Percentiles rank a stretch among this genome's conserved stretches.
Conservation (phyloP, 53 echinoderm and acorn worm species). For the Stichopus horrens region DNA sequence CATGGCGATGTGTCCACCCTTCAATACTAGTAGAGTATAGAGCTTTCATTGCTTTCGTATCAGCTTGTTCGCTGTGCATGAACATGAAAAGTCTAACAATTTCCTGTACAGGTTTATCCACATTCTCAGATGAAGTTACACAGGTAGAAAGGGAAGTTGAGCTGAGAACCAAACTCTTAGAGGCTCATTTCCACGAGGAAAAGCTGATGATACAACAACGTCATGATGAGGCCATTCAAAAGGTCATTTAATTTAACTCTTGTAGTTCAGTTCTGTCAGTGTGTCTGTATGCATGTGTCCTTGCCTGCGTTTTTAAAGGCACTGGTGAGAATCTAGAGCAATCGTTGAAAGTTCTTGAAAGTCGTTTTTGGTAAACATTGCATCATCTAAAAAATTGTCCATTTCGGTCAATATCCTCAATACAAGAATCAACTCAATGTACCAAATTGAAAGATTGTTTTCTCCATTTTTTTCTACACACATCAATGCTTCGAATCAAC, state of each 20-base stretch:
- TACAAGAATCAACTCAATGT: no score
- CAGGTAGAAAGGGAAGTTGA: conserved; percentile 85
- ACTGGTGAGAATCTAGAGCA: not conserved
- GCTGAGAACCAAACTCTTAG: conserved; percentile 79
- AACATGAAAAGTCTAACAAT: no score
- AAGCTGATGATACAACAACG: conserved; percentile 80
- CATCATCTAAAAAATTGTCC: no score
- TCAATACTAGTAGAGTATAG: no score
- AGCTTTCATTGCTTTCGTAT: no score
- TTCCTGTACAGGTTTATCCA: not conserved
- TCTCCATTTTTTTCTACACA: no score
- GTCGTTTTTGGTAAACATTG: no score
- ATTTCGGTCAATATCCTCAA: not conserved
- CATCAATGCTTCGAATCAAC: no score
- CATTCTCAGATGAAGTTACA: conserved; percentile 25
- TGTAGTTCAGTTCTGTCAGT: not conserved
- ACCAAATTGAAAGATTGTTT: no score
- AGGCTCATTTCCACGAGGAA: conserved; percentile 91
- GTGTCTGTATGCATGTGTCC: not conserved
- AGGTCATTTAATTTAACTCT: conserved; percentile 53
- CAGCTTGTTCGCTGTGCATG: no score
- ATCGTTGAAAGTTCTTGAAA: no score
- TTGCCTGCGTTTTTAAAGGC: not conserved
- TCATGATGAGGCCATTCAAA: conserved; percentile 95
- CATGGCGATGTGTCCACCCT: no score